A percentile compares a stretch with the other conserved stretches of the same genome.
Evolutionary conservation across 2,888 invertebrate genomes (phyloP).

Genomic region (Dynastes hyllus): DNA sequence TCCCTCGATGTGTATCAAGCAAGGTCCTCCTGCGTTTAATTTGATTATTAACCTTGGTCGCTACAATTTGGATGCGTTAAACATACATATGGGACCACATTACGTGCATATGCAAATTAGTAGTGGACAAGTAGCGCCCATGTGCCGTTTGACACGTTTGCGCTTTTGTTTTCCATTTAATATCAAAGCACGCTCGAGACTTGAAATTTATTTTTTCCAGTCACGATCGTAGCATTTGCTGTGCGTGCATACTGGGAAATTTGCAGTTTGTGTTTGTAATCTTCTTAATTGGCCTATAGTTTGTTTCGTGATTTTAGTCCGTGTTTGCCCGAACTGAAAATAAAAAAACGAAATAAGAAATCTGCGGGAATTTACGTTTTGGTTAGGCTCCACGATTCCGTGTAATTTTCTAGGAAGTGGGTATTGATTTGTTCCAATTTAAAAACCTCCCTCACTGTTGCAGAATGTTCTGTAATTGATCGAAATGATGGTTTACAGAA

Average conservation of each 20-base stretch:
- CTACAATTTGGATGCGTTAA: slow-evolving; percentile 33
- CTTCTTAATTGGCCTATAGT: neutral
- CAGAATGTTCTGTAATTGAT: no score
- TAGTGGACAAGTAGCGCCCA: slow-evolving; percentile 18
- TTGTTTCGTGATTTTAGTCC: neutral
- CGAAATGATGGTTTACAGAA: no score
- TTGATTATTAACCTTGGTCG: slow-evolving; percentile 38
- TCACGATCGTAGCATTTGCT: slow-evolving; percentile 14
- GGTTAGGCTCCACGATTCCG: neutral
- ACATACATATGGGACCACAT: slow-evolving; percentile 19
- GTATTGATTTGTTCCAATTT: no score
- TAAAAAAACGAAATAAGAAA: neutral
- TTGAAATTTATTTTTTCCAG: slow-evolving; percentile 20
- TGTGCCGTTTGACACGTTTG: slow-evolving; percentile 37
- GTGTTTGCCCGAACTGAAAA: neutral
- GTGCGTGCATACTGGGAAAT: slow-evolving; percentile 26
- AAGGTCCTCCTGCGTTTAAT: slow-evolving; percentile 25
- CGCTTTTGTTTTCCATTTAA: slow-evolving; percentile 31
- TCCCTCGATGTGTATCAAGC: neutral
- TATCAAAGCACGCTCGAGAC: slow-evolving; percentile 10
- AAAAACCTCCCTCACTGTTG: no score
- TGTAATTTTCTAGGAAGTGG: no score
- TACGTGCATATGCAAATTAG: slow-evolving; percentile 38
- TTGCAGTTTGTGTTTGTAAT: slow-evolving; percentile 27
- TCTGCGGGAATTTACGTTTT: neutral